Base-by-base conservation (phyloP, 53 echinoderm and acorn worm species). In the Mesocentrotus franciscanus region DNA sequence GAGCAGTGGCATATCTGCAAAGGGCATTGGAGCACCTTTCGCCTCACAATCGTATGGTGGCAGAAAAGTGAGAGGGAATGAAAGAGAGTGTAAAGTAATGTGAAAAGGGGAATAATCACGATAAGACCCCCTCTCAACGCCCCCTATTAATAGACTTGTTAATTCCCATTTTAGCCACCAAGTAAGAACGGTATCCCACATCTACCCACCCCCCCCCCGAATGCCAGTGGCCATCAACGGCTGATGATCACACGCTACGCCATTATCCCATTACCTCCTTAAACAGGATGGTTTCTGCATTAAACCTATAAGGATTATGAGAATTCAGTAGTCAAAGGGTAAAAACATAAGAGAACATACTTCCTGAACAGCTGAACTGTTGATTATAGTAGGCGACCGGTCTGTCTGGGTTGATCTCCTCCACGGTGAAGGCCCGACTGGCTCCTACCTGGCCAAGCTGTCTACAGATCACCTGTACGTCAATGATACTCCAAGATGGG, bases 281-380 rank as follows among this genome's bases (percentile, higher is more conserved):
- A 49, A 49, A 49, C 49, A 49, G 49, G 6, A 7, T 4, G 49
- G 49, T 49, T 49, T 49, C 49, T 49, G 49, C 49, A 49, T 49
- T 7, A 49, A 49, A 49, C 49, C 49, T 5, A 49, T 2, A 4
- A 49, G 49, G 49, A 49, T 5, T 49, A 49, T 49, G 49, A 49
- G 6, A 49, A 6, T 49, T 49, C n/a, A 49, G 49, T 4, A 49
- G 49, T 49, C 49, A 49, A 49, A 49, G 49, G 49, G 49, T 64
- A 11, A 61, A 8, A 10, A 30, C 32, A 32, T 13, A 13, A 76
- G 30, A 42, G 42, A 16, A 74, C 93, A 0, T 93, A 93, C 93
- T 56, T 93, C 93, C 93, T 81, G 8, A 8, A 30, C 93, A 93
- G 60, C 34, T 59, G 83, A 93, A 81, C 81, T 81, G 93, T 58